Conservation (phyloP, 2,113 vertebrate species). For the Anguilla japonica region DNA sequence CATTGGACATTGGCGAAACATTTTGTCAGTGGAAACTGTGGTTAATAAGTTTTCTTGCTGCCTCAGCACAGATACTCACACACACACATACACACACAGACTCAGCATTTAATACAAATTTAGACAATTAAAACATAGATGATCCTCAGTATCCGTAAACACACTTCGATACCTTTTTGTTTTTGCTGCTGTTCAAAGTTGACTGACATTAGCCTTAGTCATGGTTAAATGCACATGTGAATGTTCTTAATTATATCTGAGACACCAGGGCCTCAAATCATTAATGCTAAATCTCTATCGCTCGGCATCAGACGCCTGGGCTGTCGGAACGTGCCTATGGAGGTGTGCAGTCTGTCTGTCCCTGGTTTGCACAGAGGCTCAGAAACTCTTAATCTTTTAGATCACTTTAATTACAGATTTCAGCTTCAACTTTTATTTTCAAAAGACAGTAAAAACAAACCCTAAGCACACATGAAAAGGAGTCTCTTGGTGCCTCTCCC, state of each 20-base stretch:
- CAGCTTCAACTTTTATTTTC: not conserved
- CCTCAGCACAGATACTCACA: not conserved
- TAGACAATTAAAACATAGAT: not conserved
- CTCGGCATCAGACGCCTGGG: not conserved
- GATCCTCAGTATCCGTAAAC: not conserved
- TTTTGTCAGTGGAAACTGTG: not conserved
- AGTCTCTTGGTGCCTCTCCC: not conserved
- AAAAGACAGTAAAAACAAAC: constrained; percentile 7
- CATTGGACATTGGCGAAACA: not conserved
- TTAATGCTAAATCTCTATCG: not conserved
- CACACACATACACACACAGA: not conserved
- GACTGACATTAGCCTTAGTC: not conserved
- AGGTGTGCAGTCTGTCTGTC: not conserved
- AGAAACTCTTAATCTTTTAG: not conserved
- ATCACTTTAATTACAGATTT: not conserved
- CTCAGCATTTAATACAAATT: not conserved
- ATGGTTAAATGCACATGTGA: not conserved
- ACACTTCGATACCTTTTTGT: not conserved
- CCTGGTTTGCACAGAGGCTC: not conserved
- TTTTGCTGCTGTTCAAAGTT: not conserved
- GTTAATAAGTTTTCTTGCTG: not conserved
- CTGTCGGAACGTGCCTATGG: not conserved
- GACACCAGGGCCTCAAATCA: not conserved
- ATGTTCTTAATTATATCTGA: not conserved
- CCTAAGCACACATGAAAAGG: not conserved